Conservation (phyloP, 2,888 invertebrate genomes). For the Erebia ligea region DNA sequence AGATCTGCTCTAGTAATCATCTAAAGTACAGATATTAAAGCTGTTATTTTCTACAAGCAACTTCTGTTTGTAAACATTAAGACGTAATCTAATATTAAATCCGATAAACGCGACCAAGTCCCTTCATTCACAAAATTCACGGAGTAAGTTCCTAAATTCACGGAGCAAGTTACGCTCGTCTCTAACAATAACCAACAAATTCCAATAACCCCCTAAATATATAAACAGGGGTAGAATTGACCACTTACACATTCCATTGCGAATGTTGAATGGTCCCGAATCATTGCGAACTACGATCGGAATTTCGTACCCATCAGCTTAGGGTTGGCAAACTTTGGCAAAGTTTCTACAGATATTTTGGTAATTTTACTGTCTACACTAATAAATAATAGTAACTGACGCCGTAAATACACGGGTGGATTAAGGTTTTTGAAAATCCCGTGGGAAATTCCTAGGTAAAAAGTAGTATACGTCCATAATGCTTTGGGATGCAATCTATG, state of each 20-base stretch:
- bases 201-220: constrained; percentile 34
- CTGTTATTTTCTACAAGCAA: too few species aligned
- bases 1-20: too few species aligned
- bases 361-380: not conserved
- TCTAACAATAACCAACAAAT: constrained; percentile 28
- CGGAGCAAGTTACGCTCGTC: constrained; percentile 5
- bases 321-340: constrained; percentile 24
- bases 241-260: constrained; percentile 43
- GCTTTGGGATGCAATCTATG: too few species aligned
- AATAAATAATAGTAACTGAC: too few species aligned
- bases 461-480: too few species aligned
- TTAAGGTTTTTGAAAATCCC: too few species aligned
- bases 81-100: not conserved
- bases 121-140: not conserved
- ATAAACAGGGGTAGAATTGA: constrained; percentile 37
- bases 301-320: constrained; percentile 42
- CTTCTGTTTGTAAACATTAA: not conserved
- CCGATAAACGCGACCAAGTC: constrained; percentile 2
- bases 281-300: constrained; percentile 47
- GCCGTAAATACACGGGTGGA: too few species aligned
- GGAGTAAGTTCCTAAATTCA: constrained; percentile 4
- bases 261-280: constrained; percentile 37
- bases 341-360: not conserved
- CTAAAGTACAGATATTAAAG: too few species aligned
- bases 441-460: too few species aligned